Conservation (phyloP, 2,113 vertebrate genomes). For the Miniopterus natalensis region DNA sequence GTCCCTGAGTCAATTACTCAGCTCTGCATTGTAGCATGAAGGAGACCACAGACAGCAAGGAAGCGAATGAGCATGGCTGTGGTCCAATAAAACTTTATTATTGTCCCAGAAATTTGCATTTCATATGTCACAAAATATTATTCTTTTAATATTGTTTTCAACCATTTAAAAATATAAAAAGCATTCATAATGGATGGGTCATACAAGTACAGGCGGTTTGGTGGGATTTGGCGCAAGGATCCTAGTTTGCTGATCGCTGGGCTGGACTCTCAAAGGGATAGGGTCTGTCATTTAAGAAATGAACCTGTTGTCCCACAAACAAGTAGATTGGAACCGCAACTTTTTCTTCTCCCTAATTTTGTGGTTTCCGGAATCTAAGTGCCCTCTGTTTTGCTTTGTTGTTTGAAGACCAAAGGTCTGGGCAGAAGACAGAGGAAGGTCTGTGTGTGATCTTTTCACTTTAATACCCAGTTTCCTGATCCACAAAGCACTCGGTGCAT, state of each 20-base stretch:
- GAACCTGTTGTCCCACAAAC: background rate
- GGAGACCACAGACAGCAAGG: background rate
- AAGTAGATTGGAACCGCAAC: background rate
- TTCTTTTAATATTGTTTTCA: background rate
- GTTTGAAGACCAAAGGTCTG: background rate
- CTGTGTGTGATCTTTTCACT: slow-evolving; percentile 58
- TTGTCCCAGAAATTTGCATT: background rate
- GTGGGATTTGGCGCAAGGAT: background rate
- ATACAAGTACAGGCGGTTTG: background rate
- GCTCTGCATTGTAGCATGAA: background rate
- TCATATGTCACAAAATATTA: background rate
- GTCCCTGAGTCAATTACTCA: background rate
- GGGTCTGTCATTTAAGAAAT: background rate
- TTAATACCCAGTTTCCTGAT: slow-evolving; percentile 57
- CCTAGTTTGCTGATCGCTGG: background rate
- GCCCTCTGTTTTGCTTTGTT: slow-evolving; percentile 63
- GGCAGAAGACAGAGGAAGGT: slow-evolving; percentile 45
- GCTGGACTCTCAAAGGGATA: background rate
- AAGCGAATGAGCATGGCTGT: background rate
- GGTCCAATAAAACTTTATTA: background rate
- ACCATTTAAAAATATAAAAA: background rate
- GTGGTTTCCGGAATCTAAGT: background rate
- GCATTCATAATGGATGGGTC: background rate
- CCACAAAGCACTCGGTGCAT: background rate
- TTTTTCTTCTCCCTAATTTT: slow-evolving; percentile 15